Evolutionary conservation across 35 echinoderm and acorn worm species (phyloP), one percentile per base, ranked within the genome.

Genomic region (Diadema setosum): DNA sequence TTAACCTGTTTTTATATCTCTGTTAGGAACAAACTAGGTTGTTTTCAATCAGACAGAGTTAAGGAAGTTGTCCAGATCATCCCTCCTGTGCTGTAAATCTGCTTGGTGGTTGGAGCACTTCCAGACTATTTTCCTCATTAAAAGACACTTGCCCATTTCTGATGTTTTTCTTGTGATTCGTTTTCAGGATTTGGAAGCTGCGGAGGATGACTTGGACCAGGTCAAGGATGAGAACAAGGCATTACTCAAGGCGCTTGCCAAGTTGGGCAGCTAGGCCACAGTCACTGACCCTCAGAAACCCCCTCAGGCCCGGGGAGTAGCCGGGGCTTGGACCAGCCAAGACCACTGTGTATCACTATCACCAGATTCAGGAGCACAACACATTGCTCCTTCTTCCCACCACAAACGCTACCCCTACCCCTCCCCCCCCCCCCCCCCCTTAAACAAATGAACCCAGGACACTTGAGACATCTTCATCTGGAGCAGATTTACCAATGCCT

Each of bases 241-340:
- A 44, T 44, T 78, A 78, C 40, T 78, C 39, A 78, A 78, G 44
- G 73, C 73, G 44, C 37, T 78, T n/a, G 73, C 73, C 73, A 78
- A 78, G 73, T 9, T 78, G 25, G 73, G 73, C 35, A 78, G 73
- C 44, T 78, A 78, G 40, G 40, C 73, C 73, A 78, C 37, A 36
- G 73, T 78, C 40, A 44, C 40, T 33, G 30, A 67, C 8, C 63
- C 63, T 33, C 63, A 33, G 63, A 67, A 33, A 67, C 27, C 63
- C 30, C 30, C 63, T 32, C 58, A 63, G 21, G 14, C 9, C 0
- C 57, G 30, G 30, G 8, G 57, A 60, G n/a, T 24, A 60, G 57
- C 57, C n/a, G n/a, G n/a, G n/a, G 7, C 57, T 24, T 24, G 3
- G 57, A 21, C 17, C 21, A 60, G 16, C 57, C 57, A 59, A 59